Evolutionary conservation across 2,797 vertebrate genomes (phyloP), one percentile per base, ranked within the genome.

Genomic region (Chaunax sp.): DNA sequence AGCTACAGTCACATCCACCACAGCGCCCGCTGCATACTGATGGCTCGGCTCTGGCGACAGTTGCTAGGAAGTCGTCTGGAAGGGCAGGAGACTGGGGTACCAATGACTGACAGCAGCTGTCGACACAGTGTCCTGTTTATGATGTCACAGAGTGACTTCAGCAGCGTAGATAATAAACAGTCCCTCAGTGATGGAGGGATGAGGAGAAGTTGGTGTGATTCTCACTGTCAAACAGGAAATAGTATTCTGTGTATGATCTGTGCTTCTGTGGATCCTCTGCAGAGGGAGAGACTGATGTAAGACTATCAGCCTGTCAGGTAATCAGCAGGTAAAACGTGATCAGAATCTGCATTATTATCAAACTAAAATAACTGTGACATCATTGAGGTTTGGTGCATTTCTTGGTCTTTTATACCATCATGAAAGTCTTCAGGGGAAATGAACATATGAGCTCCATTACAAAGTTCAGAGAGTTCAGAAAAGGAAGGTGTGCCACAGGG

Each of bases 41-140:
- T 83, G 75, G 22, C 52, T 61, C 30, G 9, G 64, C 77, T 77
- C 38, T 78, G 66, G 75, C 22, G 54, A 87, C 80, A 54, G 86
- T 90, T 92, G 83, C 87, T 85, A 87, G 78, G 83, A 82, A 58
- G 76, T 63, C 1, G 51, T 57, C 35, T 35, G 20, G 13, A 38
- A 44, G 28, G 54, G 33, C 37, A 44, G 67, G 41, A 51, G 50
- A 49, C 40, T 49, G 14, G 43, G n/a, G 61, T 45, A 37, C 20
- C 41, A 63, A 51, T 67, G 64, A 73, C 47, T 63, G 47, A 79
- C 69, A 76, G 76, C 51, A 71, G 33, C 67, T 18, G 63, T 54
- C 0, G 8, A 65, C 49, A 37, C 1, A 0, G 41, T 25, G 45
- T 59, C 0, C 6, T n/a, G 51, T 2, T 15, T n/a, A 43, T 57